Percentiles rank a stretch among this genome's conserved stretches.
Conservation (phyloP, 2,888 invertebrate species). For the Amphiduros pacificus region DNA sequence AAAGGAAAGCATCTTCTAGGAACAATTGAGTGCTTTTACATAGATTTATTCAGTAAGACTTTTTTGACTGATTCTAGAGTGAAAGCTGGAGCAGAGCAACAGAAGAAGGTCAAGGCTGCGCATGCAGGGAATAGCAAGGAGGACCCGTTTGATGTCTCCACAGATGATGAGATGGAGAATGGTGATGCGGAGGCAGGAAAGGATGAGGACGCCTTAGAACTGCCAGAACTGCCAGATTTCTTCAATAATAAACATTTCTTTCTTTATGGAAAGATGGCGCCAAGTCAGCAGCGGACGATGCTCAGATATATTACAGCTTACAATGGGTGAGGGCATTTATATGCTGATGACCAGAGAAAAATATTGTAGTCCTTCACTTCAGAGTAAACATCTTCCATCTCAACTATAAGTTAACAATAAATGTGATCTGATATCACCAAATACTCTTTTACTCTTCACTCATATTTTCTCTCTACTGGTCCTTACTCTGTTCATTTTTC, state of each 20-base stretch:
- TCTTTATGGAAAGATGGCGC: conserved; percentile 50
- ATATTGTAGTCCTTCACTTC: too few relatives aligned
- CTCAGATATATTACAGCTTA: conserved; percentile 65
- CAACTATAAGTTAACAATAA: too few relatives aligned
- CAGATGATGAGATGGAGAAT: conserved; percentile 36
- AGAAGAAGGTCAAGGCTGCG: neutral
- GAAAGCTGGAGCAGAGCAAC: too few relatives aligned
- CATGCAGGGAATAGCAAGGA: conserved; percentile 16
- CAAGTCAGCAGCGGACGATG: conserved; percentile 37
- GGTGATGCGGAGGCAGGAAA: conserved; percentile 15
- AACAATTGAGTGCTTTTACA: neutral
- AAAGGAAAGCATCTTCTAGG: too few relatives aligned
- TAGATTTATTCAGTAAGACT: too few relatives aligned
- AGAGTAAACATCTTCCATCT: too few relatives aligned
- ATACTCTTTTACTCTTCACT: too few relatives aligned
- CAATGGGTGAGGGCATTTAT: conserved; percentile 63
- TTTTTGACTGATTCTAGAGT: too few relatives aligned
- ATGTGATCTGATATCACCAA: too few relatives aligned
- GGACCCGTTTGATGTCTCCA: conserved; percentile 42
- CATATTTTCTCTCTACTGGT: too few relatives aligned
- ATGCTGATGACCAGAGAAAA: neutral
- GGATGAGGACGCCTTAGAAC: conserved; percentile 9
- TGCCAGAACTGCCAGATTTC: conserved; percentile 37
- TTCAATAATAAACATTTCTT: conserved; percentile 52
- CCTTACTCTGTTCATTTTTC: too few relatives aligned